A percentile compares a stretch with the other conserved stretches of the same genome.
phyloP scores from a whole-genome alignment of 2,113 vertebrate species.

The Asarcornis scutulata region DNA sequence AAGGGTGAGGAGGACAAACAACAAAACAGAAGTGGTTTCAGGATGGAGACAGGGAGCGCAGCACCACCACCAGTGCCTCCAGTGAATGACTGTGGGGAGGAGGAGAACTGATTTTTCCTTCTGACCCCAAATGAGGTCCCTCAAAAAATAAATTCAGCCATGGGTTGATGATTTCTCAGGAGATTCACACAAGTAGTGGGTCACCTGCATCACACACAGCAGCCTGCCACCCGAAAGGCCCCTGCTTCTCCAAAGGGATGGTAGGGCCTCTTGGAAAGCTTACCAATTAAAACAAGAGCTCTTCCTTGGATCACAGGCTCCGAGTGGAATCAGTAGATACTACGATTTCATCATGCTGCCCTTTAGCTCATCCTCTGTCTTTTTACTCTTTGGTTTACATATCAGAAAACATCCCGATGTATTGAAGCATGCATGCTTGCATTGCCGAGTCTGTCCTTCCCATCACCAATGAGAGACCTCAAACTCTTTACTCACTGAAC shows the following conservation, averaged over 20 bases:
- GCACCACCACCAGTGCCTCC: not conserved
- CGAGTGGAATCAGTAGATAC: not conserved
- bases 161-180: not conserved
- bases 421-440: not conserved
- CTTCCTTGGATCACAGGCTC: not conserved
- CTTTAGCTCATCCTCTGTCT: slow-evolving; percentile 25
- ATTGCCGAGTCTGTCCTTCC: not conserved
- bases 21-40: not conserved
- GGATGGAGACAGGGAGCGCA: not conserved
- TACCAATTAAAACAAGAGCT: not conserved
- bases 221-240: fast-evolving
- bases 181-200: not conserved
- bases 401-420: not conserved
- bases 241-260: not conserved
- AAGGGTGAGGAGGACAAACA: not conserved
- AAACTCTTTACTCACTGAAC: not conserved
- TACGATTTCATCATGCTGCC: not conserved
- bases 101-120: not conserved
- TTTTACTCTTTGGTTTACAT: not conserved
- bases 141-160: fast-evolving
- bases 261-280: not conserved
- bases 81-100: not conserved
- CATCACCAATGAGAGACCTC: not conserved
- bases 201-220: not conserved
- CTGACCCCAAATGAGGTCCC: not conserved